Conservation (phyloP, 1,140 invertebrate genomes). For the Dolichoris vasculosae region DNA sequence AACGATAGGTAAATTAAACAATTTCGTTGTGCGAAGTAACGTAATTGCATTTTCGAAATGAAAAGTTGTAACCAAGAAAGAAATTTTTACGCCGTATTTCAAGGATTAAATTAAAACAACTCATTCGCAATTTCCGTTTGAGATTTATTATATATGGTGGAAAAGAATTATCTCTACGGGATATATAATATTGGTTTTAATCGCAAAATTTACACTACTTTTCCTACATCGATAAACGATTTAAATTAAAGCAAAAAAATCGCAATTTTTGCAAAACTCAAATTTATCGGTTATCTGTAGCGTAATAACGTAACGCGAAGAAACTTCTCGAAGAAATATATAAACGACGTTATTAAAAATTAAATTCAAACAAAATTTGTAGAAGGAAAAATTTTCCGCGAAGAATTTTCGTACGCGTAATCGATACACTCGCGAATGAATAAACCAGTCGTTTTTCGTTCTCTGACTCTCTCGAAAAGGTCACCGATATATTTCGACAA, state of each 20-base stretch:
- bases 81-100: neutral
- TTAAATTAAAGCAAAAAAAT: neutral
- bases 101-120: neutral
- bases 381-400: no score
- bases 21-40: neutral
- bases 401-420: no score
- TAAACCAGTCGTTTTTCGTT: neutral
- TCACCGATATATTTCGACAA: neutral
- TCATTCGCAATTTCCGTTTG: neutral
- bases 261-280: neutral
- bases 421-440: neutral
- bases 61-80: neutral
- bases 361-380: no score
- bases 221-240: neutral
- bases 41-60: neutral
- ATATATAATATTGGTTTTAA: neutral
- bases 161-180: neutral
- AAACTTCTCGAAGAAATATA: no score
- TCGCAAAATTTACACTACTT: neutral
- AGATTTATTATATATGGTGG: neutral
- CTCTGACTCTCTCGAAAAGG: neutral
- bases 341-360: no score
- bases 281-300: neutral
- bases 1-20: neutral
- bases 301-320: no score